phyloP scores from a whole-genome alignment of 2,113 vertebrate genomes.

The Opisthocomus hoazin region DNA sequence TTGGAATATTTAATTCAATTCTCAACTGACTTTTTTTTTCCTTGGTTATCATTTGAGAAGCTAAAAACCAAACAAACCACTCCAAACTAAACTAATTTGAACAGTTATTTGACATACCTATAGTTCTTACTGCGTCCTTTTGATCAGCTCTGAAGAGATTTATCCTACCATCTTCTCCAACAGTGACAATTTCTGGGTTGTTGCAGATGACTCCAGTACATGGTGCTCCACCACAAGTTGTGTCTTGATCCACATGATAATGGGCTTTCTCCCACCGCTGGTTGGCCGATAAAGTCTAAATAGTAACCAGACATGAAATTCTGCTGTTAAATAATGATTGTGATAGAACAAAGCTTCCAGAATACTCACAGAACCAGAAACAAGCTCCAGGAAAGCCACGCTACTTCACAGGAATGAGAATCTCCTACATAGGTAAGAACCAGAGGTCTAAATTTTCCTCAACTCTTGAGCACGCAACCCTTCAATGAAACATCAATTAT shows the following conservation, averaged over 20 bases:
- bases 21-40: background rate
- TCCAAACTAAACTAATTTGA: background rate
- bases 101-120: conserved; percentile 72
- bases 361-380: background rate
- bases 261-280: conserved; percentile 86
- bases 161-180: conserved; percentile 94
- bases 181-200: conserved; percentile 89
- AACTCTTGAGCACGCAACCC: background rate
- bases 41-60: background rate
- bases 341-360: background rate
- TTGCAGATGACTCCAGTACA: conserved; percentile 87
- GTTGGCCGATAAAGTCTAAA: conserved; percentile 80
- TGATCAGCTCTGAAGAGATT: conserved; percentile 87
- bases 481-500: background rate
- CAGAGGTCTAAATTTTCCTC: background rate
- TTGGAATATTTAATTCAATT: background rate
- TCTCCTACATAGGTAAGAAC: background rate
- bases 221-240: conserved; percentile 75
- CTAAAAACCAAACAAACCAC: background rate
- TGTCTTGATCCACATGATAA: conserved; percentile 65
- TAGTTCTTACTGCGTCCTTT: conserved; percentile 78
- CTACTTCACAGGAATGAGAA: background rate
- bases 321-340: background rate
- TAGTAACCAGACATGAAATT: background rate
- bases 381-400: background rate